Conservation (phyloP, 2,113 vertebrate species). For the Pelodiscus sinensis region DNA sequence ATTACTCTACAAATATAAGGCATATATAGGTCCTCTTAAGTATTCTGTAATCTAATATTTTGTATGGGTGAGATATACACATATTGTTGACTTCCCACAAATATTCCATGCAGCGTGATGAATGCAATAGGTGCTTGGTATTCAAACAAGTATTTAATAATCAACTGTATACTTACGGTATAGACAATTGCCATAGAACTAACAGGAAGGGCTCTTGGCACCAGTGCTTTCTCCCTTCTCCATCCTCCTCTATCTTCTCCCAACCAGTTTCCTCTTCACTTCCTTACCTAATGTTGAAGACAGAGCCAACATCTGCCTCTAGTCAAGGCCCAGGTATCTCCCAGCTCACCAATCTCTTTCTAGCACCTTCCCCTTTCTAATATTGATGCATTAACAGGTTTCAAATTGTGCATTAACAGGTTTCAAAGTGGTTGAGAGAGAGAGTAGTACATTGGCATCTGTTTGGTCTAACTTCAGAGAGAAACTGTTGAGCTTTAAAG, state of each 20-base stretch:
- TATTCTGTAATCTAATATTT: not conserved
- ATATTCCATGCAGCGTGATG: not conserved
- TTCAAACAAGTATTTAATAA: not conserved
- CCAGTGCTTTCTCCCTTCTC: not conserved
- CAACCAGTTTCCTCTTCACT: not conserved
- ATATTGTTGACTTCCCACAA: not conserved
- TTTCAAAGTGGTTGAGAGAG: not conserved
- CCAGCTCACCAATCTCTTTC: not conserved
- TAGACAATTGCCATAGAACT: not conserved
- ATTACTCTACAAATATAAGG: not conserved
- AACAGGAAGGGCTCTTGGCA: not conserved
- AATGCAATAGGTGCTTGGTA: not conserved
- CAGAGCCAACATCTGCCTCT: not conserved
- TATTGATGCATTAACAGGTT: slow-evolving; percentile 12
- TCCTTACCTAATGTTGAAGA: not conserved
- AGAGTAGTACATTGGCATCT: not conserved
- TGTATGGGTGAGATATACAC: not conserved
- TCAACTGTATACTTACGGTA: not conserved
- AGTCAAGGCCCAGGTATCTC: not conserved
- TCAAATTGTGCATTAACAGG: slow-evolving; percentile 17
- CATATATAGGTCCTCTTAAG: too few relatives aligned
- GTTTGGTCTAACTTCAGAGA: not conserved
- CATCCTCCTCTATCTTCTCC: too few relatives aligned
- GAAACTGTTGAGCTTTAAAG: not conserved
- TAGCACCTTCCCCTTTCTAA: accelerated